Conservation (phyloP, 2,797 vertebrate genomes). For the Kryptopterus vitreolus region DNA sequence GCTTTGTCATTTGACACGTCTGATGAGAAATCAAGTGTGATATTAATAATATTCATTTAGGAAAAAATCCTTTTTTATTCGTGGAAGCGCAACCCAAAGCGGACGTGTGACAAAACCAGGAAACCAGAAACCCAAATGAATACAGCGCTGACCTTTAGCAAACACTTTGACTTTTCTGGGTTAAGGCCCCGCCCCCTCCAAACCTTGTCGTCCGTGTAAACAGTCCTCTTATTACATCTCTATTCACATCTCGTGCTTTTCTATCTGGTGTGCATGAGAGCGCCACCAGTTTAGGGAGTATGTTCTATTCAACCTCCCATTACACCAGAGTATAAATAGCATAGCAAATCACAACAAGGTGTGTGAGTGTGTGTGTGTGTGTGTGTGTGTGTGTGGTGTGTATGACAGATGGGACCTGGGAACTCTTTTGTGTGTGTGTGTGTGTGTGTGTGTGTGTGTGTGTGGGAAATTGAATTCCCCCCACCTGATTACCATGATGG, state of each 20-base stretch:
- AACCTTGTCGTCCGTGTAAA: neutral
- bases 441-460: conserved; percentile 35
- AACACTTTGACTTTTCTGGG: conserved; percentile 17
- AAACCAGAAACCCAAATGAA: conserved; percentile 30
- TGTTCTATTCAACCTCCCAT: conserved; percentile 29
- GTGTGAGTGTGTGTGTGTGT: conserved; percentile 39
- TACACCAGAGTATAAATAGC: conserved; percentile 36
- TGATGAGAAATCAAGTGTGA: neutral
- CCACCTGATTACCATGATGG: conserved; percentile 54
- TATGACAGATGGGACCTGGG: conserved; percentile 55
- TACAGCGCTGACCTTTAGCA: conserved; percentile 19
- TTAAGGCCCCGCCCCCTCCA: neutral
- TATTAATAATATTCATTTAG: neutral
- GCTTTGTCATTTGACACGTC: too few species aligned
- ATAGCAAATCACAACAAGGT: conserved; percentile 38
- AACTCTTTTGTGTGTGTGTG: conserved; percentile 29
- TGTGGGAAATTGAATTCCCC: conserved; percentile 54
- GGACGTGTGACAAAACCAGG: conserved; percentile 25
- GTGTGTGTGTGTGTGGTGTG: conserved; percentile 23
- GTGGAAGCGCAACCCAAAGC: conserved; percentile 35
- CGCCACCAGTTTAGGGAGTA: neutral
- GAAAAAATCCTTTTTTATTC: conserved; percentile 1
- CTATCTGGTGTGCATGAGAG: conserved; percentile 1
- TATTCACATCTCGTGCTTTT: neutral
- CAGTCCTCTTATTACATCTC: conserved; percentile 27